Percentiles rank a stretch among this genome's conserved stretches.
These are phyloP conservation scores for Protodeltote pygarga DNA, from an alignment of 2,888 invertebrate genomes.

Conservation along the genomic window DNA sequence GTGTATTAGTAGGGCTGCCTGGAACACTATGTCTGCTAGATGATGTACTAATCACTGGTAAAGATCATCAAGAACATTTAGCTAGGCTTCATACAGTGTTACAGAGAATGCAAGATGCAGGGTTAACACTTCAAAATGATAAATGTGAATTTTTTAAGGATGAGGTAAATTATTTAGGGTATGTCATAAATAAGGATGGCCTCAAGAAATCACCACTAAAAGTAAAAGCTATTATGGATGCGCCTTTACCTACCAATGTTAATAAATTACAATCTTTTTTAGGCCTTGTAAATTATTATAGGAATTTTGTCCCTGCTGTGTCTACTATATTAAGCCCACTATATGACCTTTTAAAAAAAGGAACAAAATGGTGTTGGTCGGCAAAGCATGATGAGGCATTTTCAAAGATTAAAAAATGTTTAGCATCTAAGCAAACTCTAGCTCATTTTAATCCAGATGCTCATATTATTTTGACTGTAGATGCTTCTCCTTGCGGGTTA, in stretches of 20 bases:
- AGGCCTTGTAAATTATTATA: constrained; percentile 36
- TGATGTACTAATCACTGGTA: not conserved
- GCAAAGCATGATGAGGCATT: constrained; percentile 26
- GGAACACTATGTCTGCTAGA: too few relatives aligned
- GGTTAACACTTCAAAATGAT: constrained; percentile 1
- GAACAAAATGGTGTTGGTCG: constrained; percentile 7
- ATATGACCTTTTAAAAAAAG: constrained; percentile 22
- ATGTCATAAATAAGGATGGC: constrained; percentile 22
- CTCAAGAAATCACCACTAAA: constrained; percentile 21
- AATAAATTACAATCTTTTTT: constrained; percentile 35
- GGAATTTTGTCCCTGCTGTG: not conserved
- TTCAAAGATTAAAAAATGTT: constrained; percentile 18
- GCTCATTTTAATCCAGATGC: constrained; percentile 35
- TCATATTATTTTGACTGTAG: constrained; percentile 39
- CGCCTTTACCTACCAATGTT: constrained; percentile 4
- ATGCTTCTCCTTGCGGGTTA: constrained; percentile 38
- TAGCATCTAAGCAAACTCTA: too few relatives aligned
- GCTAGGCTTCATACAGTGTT: not conserved
- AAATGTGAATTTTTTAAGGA: constrained; percentile 25
- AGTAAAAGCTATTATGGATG: constrained; percentile 12
- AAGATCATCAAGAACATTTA: not conserved
- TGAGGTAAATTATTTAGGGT: constrained; percentile 23
- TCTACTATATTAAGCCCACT: constrained; percentile 22
- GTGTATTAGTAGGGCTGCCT: too few relatives aligned
- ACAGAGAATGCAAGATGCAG: constrained; percentile 5